phyloP scores from a whole-genome alignment of 1,140 invertebrate species.

The Tribolium castaneum region DNA sequence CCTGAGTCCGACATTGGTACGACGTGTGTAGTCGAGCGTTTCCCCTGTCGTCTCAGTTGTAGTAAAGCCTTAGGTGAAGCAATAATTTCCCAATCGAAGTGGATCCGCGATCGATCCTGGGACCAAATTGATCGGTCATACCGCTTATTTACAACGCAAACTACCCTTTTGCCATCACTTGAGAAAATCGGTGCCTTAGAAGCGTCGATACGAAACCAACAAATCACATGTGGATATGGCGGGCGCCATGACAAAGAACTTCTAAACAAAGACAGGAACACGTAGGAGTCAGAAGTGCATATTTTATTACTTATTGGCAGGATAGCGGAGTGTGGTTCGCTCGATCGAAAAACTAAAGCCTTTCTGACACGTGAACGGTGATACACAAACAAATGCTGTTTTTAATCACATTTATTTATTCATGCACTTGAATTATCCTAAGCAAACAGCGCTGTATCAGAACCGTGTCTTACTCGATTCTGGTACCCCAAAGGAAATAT shows the following conservation, averaged over 20 bases:
- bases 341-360: conserved; percentile 16
- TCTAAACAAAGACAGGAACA: conserved; percentile 50
- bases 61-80: conserved; percentile 38
- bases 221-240: conserved; percentile 38
- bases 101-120: conserved; percentile 33
- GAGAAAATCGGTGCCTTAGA: conserved; percentile 24
- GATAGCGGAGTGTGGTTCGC: conserved; percentile 32
- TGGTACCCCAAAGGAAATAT: conserved; percentile 26
- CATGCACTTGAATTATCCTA: conserved; percentile 15
- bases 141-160: conserved; percentile 40
- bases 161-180: conserved; percentile 30
- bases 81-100: conserved; percentile 30
- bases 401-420: conserved; percentile 33
- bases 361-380: neutral
- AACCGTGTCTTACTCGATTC: conserved; percentile 15
- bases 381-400: conserved; percentile 22
- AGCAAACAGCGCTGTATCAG: conserved; percentile 14
- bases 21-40: conserved; percentile 49
- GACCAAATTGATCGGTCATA: conserved; percentile 40
- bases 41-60: conserved; percentile 45
- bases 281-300: conserved; percentile 56
- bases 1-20: conserved; percentile 34
- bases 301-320: conserved; percentile 58
- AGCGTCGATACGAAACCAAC: conserved; percentile 31
- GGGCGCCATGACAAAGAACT: conserved; percentile 45